Base-by-base conservation (phyloP, 2,797 vertebrate species). In the Epinephelus awoara region DNA sequence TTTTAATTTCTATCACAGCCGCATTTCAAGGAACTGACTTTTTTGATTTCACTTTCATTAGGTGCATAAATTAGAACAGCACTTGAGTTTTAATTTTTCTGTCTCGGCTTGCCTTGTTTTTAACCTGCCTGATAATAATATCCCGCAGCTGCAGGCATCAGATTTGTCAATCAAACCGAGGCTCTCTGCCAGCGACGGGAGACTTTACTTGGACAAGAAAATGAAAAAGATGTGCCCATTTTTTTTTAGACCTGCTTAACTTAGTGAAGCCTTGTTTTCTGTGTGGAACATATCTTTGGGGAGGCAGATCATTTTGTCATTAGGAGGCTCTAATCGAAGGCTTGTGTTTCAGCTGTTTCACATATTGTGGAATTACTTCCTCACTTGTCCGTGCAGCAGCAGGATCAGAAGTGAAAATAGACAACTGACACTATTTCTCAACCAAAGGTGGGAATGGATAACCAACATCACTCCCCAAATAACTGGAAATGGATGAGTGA, bases 1-100 rank as follows among this genome's bases (percentile, higher is more conserved):
- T 68, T 56, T 52, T 50, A 11, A 74, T 65, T 74, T 73, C 65
- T 65, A 59, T 74, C 74, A 73, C 54, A 69, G 18, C 47, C 47
- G 49, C 5, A 77, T 58, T 68, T 73, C 8, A 74, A 44, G 29
- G 23, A 42, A 57, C n/a, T 21, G 10, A 66, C 42, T 57, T 65
- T 67, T 67, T 59, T n/a, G 5, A 19, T 57, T 75, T 67, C 50
- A 57, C 40, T 50, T 76, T 47, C 25, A 74, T 62, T 29, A 42
- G 62, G 19, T 67, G 19, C 42, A 77, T 38, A 21, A 67, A 77
- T 63, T 56, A 62, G 23, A 64, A n/a, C 1, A 52, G 57, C 5
- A 42, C 38, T 75, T 27, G 6, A 65, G 25, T 54, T 83, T 34
- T 15, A 10, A 40, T 63, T 73, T 29, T 14, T 77, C 58, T 40